These are phyloP conservation scores for Leptopterna dolabrata DNA, from an alignment of 2,888 invertebrate species.

Conservation along the genomic window DNA sequence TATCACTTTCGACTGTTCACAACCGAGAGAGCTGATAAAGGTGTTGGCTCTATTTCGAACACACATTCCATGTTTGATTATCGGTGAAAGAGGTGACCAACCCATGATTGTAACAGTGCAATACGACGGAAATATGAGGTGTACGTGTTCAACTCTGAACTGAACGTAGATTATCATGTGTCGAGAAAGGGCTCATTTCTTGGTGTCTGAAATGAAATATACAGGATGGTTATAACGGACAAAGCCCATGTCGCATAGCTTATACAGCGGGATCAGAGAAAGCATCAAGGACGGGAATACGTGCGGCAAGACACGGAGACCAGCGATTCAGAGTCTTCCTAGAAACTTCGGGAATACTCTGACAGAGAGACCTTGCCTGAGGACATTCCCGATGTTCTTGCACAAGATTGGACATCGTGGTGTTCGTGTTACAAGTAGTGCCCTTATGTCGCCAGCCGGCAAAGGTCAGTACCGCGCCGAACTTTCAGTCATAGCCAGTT, in stretches of 20 bases:
- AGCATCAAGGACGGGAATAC: neutral
- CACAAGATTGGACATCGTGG: neutral
- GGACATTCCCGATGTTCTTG: neutral
- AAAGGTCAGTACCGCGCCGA: neutral
- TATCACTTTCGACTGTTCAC: neutral
- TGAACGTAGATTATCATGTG: neutral
- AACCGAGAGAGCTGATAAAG: neutral
- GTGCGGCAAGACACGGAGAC: neutral
- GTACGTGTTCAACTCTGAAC: neutral
- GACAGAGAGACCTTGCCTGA: neutral
- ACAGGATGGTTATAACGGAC: too few relatives aligned
- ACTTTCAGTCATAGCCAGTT: too few relatives aligned
- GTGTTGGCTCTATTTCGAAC: neutral
- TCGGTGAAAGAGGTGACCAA: neutral
- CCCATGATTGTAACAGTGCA: neutral
- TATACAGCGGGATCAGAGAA: neutral
- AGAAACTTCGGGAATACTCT: neutral
- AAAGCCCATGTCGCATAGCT: neutral
- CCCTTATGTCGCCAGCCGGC: neutral
- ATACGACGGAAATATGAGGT: neutral
- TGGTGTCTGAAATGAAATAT: too few relatives aligned
- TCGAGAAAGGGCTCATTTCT: neutral
- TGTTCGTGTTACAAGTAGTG: neutral
- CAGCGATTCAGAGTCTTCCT: neutral
- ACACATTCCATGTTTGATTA: neutral